phyloP scores from a whole-genome alignment of 2,888 invertebrate genomes.

The Lydus trimaculatus region DNA sequence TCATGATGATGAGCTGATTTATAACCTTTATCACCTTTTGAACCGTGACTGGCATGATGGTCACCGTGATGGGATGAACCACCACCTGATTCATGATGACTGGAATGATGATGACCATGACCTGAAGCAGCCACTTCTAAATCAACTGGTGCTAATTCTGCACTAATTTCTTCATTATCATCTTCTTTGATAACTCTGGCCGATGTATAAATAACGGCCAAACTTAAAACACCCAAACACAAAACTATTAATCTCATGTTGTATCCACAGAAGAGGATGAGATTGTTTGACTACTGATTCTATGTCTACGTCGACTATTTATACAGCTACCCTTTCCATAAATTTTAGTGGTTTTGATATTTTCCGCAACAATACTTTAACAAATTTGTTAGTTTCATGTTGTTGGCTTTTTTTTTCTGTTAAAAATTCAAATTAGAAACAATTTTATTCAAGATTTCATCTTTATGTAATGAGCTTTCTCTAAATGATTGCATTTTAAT shows the following conservation, averaged over 20 bases:
- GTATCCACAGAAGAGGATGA: slow-evolving; percentile 38
- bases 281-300: slow-evolving; percentile 35
- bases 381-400: slow-evolving; percentile 39
- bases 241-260: slow-evolving; percentile 52
- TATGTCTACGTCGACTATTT: slow-evolving; percentile 42
- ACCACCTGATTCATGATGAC: slow-evolving; percentile 70
- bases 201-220: slow-evolving; percentile 47
- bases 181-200: slow-evolving; percentile 53
- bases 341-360: slow-evolving; percentile 43
- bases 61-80: slow-evolving; percentile 73
- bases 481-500: slow-evolving; percentile 48
- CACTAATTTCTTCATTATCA: slow-evolving; percentile 41
- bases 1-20: slow-evolving; percentile 77
- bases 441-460: slow-evolving; percentile 44
- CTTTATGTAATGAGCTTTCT: slow-evolving; percentile 57
- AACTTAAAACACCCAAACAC: slow-evolving; percentile 50
- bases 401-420: slow-evolving; percentile 42
- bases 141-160: slow-evolving; percentile 50
- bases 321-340: slow-evolving; percentile 45
- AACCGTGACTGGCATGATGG: slow-evolving; percentile 74
- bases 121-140: slow-evolving; percentile 60
- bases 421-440: slow-evolving; percentile 31
- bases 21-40: slow-evolving; percentile 83
- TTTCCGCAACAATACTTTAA: slow-evolving; percentile 52
- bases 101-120: slow-evolving; percentile 60